Evolutionary conservation across 2,888 invertebrate genomes (phyloP), one percentile per base, ranked within the genome.

Genomic region (Iselma pallidipennis): DNA sequence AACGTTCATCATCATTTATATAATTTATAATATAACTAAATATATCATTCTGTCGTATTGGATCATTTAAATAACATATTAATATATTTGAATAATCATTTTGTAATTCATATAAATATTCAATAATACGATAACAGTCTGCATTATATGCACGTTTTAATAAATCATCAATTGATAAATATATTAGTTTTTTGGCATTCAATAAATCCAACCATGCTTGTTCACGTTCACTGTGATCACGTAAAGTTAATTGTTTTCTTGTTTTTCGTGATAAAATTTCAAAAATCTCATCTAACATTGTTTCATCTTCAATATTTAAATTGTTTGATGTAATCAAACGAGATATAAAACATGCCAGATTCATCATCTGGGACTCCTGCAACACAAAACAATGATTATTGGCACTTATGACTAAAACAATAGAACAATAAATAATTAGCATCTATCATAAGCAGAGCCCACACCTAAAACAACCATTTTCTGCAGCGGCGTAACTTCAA

Each of bases 181-280:
- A 84, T 25, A 82, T 79, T 23, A 91, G 80, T 51, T 87, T 85
- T 68, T 88, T 84, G 61, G 86, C 84, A n/a, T 85, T 82, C 10
- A 92, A 80, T 28, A 92, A 80, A 74, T 91, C 91, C 52, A 91
- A 80, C 81, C 91, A 84, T 1, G 91, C 89, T 74, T 90, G 89
- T 76, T 93, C 91, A 33, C 91, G 82, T 77, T 92, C 91, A 61
- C 87, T 86, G 66, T 85, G 86, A 71, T 86, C 84, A 1, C 86
- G 80, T 77, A 74, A 62, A 53, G 75, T 78, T 59, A 80, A 63
- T 2, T 74, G 68, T 55, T 75, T 70, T 5, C 69, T 73, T 12
- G 71, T 68, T 55, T 70, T 71, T 60, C 75, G 69, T 4, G 78
- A 81, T 63, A 82, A 65, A 4, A 75, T 72, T 57, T 87, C 87